Evolutionary conservation across 2,888 invertebrate genomes (phyloP).

Genomic region (Caenorhabditis plicata): DNA sequence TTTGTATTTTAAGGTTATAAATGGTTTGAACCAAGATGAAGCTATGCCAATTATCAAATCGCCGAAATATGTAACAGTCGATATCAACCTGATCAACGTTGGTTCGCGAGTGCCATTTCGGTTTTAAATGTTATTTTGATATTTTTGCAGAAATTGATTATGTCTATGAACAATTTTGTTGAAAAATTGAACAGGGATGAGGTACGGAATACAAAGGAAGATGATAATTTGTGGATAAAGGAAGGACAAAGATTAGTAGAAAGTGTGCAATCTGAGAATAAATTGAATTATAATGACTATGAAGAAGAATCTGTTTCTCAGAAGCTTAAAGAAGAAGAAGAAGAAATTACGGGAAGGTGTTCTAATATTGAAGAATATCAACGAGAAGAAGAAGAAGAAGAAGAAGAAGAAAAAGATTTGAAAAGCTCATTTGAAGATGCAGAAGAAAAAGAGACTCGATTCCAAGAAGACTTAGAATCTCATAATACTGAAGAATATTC

Average conservation of each 20-base stretch:
- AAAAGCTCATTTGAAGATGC: background rate
- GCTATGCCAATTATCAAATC: too few species aligned
- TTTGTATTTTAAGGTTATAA: too few species aligned
- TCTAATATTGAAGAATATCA: background rate
- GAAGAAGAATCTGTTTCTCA: too few species aligned
- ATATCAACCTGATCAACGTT: too few species aligned
- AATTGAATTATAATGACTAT: too few species aligned
- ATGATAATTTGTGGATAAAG: background rate
- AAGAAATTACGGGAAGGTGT: background rate
- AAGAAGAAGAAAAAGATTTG: constrained; percentile 16
- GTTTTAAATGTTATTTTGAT: too few species aligned
- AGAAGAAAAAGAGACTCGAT: constrained; percentile 12
- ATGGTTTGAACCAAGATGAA: too few species aligned
- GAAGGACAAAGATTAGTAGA: background rate
- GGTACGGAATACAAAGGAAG: background rate
- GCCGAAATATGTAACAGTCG: too few species aligned
- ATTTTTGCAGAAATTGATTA: too few species aligned
- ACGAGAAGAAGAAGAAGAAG: background rate
- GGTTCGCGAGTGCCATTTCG: too few species aligned
- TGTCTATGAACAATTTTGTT: too few species aligned
- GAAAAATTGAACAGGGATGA: too few species aligned
- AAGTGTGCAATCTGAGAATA: background rate
- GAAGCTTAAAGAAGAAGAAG: background rate
- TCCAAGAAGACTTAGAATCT: background rate
- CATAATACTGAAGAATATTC: background rate